Evolutionary conservation across 2,113 vertebrate species (phyloP).

Genomic region (Sinocyclocheilus anophthalmus): DNA sequence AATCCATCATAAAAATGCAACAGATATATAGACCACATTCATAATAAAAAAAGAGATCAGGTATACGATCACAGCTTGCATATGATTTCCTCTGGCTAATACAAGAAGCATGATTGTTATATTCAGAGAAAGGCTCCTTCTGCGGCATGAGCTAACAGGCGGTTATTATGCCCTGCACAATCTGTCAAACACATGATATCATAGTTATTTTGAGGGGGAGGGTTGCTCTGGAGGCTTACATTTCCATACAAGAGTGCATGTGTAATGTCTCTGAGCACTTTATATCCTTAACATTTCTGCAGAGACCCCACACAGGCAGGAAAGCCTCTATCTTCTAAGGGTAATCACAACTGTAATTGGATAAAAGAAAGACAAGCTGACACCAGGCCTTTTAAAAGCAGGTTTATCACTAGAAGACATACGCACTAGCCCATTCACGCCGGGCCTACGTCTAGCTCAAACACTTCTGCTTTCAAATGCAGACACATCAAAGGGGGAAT

Average conservation of each 20-base stretch:
- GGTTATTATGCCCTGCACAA: slow-evolving; percentile 24
- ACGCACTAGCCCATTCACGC: not conserved
- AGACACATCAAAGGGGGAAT: slow-evolving; percentile 6
- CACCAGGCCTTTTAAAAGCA: slow-evolving; percentile 23
- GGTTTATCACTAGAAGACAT: slow-evolving; percentile 27
- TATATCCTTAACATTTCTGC: slow-evolving; percentile 31
- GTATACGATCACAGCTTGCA: slow-evolving; percentile 8
- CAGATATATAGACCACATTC: not conserved
- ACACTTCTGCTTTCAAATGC: slow-evolving; percentile 6
- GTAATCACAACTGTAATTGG: slow-evolving; percentile 39
- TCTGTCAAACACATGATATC: slow-evolving; percentile 50
- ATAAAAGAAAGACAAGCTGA: slow-evolving; percentile 42
- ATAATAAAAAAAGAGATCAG: not conserved
- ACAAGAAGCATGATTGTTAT: slow-evolving; percentile 33
- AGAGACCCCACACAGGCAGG: slow-evolving; percentile 35
- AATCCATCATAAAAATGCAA: not conserved
- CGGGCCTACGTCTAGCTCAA: not conserved
- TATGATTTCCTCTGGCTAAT: not conserved
- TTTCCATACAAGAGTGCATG: slow-evolving; percentile 28
- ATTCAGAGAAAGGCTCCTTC: not conserved
- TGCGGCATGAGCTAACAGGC: slow-evolving; percentile 27
- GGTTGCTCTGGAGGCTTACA: slow-evolving; percentile 25
- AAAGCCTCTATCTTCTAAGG: slow-evolving; percentile 27
- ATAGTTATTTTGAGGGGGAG: slow-evolving; percentile 41
- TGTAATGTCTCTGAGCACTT: slow-evolving; percentile 30